Evolutionary conservation across 2,797 vertebrate genomes (phyloP), one percentile per base, ranked within the genome.

Genomic region (Rhadinocentrus ornatus): DNA sequence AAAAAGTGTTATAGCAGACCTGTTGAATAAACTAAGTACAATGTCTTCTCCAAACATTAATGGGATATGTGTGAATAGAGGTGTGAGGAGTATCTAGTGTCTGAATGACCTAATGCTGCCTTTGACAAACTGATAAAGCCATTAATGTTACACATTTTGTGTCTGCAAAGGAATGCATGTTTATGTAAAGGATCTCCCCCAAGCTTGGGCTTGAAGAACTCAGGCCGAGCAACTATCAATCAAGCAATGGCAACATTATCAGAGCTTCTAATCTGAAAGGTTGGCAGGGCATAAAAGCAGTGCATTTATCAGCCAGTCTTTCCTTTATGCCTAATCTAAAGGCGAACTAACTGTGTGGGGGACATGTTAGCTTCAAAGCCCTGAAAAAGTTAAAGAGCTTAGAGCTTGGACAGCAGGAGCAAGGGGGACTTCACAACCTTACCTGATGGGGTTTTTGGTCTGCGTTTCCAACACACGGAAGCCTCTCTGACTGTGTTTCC

Each of bases 401-500:
- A 76, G 83, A 83, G 86, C 78, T 80, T 41, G 85, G 90, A 88
- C 92, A 91, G 92, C 90, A 85, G 91, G 87, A 93, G 86, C 83
- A 89, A 78, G 82, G 75, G 77, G 84, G 84, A 94, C 92, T 93
- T 94, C 91, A 94, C 84, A 93, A 92, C 86, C 94, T 94, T 95
- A 95, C 95, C 94, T 95, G 94, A 94, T 93, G 87, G 92, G 90
- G 85, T 90, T 92, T 94, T 91, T 85, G 92, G 91, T 93, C 89
- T 81, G 86, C 77, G 91, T 87, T 82, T 83, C 87, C 88, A 78
- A 86, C 81, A 80, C 91, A 80, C 86, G 66, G 91, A 93, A 85
- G 89, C 90, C 86, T 91, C 91, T 93, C 92, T 81, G 83, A 91
- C 87, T 68, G 89, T 1, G 90, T 87, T 86, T 85, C 65, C 91